These are phyloP conservation scores for Apteryx owenii DNA, from an alignment of 2,113 vertebrate species.

Conservation along the genomic window DNA sequence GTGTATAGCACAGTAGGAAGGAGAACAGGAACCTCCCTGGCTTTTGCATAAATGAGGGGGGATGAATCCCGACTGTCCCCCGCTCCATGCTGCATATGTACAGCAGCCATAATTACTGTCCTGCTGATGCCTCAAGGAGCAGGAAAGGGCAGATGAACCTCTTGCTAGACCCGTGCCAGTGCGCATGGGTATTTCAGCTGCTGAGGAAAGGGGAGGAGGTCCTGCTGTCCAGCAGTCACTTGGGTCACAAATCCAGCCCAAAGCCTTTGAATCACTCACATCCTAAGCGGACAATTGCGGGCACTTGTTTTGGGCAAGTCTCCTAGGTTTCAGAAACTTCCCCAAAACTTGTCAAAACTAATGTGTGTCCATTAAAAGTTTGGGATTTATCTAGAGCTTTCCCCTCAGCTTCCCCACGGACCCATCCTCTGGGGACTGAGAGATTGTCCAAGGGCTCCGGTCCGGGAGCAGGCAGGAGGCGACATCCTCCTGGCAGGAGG, in stretches of 20 bases:
- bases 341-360: neutral
- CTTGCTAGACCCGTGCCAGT: neutral
- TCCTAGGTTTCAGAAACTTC: neutral
- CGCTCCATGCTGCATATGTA: fast-evolving
- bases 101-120: neutral
- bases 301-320: neutral
- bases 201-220: neutral
- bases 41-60: neutral
- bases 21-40: neutral
- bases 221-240: neutral
- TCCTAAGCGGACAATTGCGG: neutral
- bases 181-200: neutral
- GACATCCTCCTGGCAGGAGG: neutral
- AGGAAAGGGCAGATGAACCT: fast-evolving
- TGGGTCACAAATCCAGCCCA: neutral
- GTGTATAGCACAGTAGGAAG: neutral
- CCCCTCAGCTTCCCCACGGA: neutral
- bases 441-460: neutral
- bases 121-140: neutral
- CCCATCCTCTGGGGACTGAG: neutral
- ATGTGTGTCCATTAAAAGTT: neutral
- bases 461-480: neutral
- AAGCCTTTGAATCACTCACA: neutral
- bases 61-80: fast-evolving
- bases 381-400: neutral